A percentile compares a stretch with the other conserved stretches of the same genome.
phyloP scores from a whole-genome alignment of 2,888 invertebrate species.

The Tetranychus piercei region DNA sequence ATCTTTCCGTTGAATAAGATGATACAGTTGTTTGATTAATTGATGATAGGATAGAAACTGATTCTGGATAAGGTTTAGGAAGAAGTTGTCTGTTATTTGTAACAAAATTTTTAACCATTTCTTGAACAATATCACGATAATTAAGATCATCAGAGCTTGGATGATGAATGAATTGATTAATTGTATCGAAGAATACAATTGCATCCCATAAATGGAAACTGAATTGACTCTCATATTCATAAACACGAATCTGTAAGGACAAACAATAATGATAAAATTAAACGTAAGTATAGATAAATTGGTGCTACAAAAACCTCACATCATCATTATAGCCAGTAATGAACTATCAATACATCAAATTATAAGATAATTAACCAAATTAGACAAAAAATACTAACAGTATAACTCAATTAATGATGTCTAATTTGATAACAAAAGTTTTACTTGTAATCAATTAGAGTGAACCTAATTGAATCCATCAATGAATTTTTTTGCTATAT shows the following conservation, averaged over 20 bases:
- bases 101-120: conserved; percentile 28
- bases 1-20: conserved; percentile 28
- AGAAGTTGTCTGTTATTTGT: conserved; percentile 22
- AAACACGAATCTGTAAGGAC: conserved; percentile 13
- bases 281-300: background rate
- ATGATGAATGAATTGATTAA: conserved; percentile 25
- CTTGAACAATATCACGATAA: conserved; percentile 27
- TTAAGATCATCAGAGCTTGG: conserved; percentile 26
- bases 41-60: background rate
- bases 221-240: conserved; percentile 15
- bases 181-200: conserved; percentile 28
- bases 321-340: background rate
- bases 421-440: background rate
- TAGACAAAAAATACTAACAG: conserved; percentile 23
- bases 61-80: background rate
- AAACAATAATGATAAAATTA: background rate
- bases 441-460: conserved; percentile 6
- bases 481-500: background rate
- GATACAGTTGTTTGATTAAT: conserved; percentile 11
- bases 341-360: background rate
- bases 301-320: background rate
- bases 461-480: background rate
- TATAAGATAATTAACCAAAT: background rate
- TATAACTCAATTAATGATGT: conserved; percentile 15
- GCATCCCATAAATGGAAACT: conserved; percentile 29